Percentiles rank a stretch among this genome's conserved stretches.
Evolutionary conservation across 1,140 invertebrate species (phyloP).

Genomic region (Drosophila hydei): DNA sequence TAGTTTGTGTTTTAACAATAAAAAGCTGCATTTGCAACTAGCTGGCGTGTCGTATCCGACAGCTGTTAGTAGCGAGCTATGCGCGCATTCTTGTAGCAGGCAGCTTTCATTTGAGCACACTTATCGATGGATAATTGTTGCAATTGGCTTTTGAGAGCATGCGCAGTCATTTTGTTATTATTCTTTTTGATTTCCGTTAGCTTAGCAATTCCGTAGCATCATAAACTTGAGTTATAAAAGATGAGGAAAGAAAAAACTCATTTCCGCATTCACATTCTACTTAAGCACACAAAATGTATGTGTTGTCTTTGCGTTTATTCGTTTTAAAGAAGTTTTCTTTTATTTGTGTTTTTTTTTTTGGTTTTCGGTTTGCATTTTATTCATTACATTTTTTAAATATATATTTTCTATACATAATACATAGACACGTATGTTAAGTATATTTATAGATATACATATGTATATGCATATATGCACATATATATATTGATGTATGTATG

Average conservation of each 20-base stretch:
- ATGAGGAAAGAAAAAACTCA: neutral
- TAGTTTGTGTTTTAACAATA: too few species aligned
- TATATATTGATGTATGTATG: constrained; percentile 26
- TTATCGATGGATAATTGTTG: too few species aligned
- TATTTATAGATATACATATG: constrained; percentile 20
- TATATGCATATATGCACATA: constrained; percentile 19
- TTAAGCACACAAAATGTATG: constrained; percentile 37
- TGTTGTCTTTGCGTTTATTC: constrained; percentile 18
- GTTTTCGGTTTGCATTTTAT: constrained; percentile 32
- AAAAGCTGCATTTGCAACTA: neutral
- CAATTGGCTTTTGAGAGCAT: too few species aligned
- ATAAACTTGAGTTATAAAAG: neutral
- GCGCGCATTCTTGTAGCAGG: too few species aligned
- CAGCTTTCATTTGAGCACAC: too few species aligned
- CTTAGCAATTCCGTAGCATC: too few species aligned
- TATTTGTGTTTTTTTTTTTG: constrained; percentile 21
- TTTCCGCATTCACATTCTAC: neutral
- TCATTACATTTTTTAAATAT: constrained; percentile 54
- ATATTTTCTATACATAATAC: constrained; percentile 24
- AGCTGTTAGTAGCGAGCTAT: neutral
- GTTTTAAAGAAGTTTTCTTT: constrained; percentile 14
- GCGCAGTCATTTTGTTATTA: too few species aligned
- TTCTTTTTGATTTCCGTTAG: too few species aligned
- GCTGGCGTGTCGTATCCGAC: constrained; percentile 6
- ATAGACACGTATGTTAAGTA: neutral